phyloP scores from a whole-genome alignment of 1,140 invertebrate species.

The Venturia canescens region DNA sequence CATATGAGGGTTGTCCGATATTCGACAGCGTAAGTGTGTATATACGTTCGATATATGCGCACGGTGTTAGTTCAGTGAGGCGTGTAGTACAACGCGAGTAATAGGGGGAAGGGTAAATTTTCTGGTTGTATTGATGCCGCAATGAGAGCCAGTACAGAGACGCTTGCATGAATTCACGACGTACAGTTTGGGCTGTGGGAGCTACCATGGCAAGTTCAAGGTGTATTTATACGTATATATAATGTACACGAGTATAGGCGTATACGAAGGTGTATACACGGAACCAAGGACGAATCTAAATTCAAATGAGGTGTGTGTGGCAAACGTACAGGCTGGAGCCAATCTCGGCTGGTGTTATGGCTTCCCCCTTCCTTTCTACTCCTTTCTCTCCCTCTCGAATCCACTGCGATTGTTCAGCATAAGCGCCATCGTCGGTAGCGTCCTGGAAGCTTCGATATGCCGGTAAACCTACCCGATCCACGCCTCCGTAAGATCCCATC shows the following conservation, averaged over 20 bases:
- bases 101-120: conserved; percentile 12
- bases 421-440: conserved; percentile 12
- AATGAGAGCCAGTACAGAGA: conserved; percentile 16
- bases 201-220: conserved; percentile 5
- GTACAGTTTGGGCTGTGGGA: neutral
- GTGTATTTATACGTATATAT: neutral
- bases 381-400: conserved; percentile 8
- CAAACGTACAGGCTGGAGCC: conserved; percentile 61
- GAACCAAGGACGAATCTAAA: conserved; percentile 68
- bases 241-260: neutral
- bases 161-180: neutral
- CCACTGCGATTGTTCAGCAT: neutral
- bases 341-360: conserved; percentile 66
- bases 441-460: conserved; percentile 9
- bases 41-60: neutral
- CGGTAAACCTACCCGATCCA: neutral
- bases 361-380: conserved; percentile 49
- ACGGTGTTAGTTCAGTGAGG: neutral
- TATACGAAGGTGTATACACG: conserved; percentile 6
- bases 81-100: conserved; percentile 12
- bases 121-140: conserved; percentile 32
- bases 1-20: neutral
- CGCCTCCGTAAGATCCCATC: neutral
- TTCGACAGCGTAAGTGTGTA: too few relatives aligned
- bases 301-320: conserved; percentile 69